A percentile compares a stretch with the other conserved stretches of the same genome.
Conservation (phyloP, 2,888 invertebrate species). For the Caenorhabditis uteleia region DNA sequence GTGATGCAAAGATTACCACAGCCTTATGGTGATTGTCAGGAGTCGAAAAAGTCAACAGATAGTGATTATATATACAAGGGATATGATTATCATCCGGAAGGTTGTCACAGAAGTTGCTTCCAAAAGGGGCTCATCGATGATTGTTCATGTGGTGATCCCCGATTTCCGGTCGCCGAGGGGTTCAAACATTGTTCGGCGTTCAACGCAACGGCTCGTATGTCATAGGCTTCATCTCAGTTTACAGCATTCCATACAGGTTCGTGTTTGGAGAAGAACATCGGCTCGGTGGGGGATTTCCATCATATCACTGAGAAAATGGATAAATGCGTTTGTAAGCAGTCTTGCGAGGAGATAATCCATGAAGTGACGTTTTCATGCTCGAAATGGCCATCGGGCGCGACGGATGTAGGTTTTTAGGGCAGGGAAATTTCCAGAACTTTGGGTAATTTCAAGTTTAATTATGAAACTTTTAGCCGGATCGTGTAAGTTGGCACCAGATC, state of each 20-base stretch:
- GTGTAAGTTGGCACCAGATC: too few relatives aligned
- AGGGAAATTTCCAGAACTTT: not conserved
- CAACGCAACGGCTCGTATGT: slow-evolving; percentile 55
- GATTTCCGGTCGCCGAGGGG: slow-evolving; percentile 50
- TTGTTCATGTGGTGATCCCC: slow-evolving; percentile 56
- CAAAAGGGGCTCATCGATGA: slow-evolving; percentile 51
- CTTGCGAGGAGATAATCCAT: slow-evolving; percentile 47
- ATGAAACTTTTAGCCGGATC: slow-evolving; percentile 36
- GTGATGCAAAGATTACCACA: slow-evolving; percentile 49
- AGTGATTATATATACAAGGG: slow-evolving; percentile 45
- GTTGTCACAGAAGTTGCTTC: slow-evolving; percentile 58
- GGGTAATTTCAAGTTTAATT: too few relatives aligned
- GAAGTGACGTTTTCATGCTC: slow-evolving; percentile 55
- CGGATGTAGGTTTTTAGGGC: slow-evolving; percentile 41
- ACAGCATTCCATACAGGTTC: too few relatives aligned
- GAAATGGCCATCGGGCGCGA: slow-evolving; percentile 61
- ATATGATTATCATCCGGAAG: slow-evolving; percentile 58
- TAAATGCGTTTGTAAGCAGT: slow-evolving; percentile 53
- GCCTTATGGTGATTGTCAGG: slow-evolving; percentile 54
- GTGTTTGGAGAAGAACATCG: slow-evolving; percentile 52
- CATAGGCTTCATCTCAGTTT: too few relatives aligned
- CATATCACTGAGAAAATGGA: slow-evolving; percentile 54
- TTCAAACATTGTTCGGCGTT: slow-evolving; percentile 51
- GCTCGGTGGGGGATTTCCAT: slow-evolving; percentile 54
- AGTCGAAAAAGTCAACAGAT: slow-evolving; percentile 30